Percentiles rank a stretch among this genome's conserved stretches.
These are phyloP conservation scores for Mycalesis mineus DNA, from an alignment of 2,888 invertebrate genomes.

Conservation along the genomic window DNA sequence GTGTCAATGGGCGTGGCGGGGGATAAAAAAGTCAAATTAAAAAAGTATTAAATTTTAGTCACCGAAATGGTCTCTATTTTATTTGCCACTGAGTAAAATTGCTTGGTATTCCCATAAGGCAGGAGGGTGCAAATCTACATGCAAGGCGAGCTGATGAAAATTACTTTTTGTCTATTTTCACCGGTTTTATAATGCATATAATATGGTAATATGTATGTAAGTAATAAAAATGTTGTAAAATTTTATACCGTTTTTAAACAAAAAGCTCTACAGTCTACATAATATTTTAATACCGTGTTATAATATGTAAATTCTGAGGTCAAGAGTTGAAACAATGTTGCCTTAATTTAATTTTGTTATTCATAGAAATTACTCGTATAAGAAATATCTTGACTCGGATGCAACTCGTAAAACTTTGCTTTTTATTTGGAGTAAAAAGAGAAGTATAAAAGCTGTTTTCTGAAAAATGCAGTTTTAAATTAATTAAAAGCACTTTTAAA, in stretches of 20 bases:
- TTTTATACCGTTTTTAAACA: neutral
- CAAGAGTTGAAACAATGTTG: neutral
- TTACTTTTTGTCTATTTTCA: conserved; percentile 2
- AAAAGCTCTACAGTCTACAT: neutral
- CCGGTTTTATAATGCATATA: neutral
- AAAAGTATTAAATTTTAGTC: neutral
- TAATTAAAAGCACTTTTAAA: too few species aligned
- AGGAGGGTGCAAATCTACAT: neutral
- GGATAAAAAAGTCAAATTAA: neutral
- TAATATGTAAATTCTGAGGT: neutral
- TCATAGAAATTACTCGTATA: too few species aligned
- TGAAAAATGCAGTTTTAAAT: too few species aligned
- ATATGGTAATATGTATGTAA: neutral
- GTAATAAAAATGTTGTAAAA: neutral
- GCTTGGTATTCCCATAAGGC: neutral
- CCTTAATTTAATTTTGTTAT: too few species aligned
- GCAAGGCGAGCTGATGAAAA: neutral
- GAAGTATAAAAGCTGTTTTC: too few species aligned
- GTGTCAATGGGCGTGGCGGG: too few species aligned
- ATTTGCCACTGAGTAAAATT: neutral
- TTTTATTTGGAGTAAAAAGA: too few species aligned
- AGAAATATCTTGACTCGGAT: too few species aligned
- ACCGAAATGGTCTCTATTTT: neutral
- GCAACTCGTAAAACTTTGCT: too few species aligned
- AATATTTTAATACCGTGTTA: neutral